Evolutionary conservation across 2,113 vertebrate genomes (phyloP).

Genomic region (Charadrius vociferus): DNA sequence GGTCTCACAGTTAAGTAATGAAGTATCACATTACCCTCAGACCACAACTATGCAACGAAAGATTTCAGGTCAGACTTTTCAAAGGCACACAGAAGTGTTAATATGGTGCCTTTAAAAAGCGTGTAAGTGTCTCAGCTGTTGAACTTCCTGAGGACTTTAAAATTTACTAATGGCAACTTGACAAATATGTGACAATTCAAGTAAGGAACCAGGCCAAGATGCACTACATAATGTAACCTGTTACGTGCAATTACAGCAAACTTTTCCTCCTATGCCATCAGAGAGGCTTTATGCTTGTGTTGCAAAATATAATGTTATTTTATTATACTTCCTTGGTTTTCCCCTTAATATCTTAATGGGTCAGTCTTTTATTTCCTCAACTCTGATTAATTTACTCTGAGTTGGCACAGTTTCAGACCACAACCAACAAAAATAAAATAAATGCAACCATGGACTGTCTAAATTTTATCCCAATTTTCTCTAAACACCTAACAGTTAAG

Average conservation of each 20-base stretch:
- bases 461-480: not conserved
- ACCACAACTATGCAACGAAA: not conserved
- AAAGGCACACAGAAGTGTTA: not conserved
- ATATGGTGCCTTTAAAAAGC: not conserved
- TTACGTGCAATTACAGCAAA: not conserved
- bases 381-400: not conserved
- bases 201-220: not conserved
- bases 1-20: not conserved
- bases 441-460: not conserved
- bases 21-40: not conserved
- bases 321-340: not conserved
- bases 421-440: not conserved
- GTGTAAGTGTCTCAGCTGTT: not conserved
- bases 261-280: not conserved
- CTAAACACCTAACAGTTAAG: not conserved
- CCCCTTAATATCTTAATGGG: not conserved
- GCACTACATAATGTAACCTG: not conserved
- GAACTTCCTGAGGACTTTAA: not conserved
- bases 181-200: not conserved
- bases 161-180: not conserved
- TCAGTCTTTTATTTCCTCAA: not conserved
- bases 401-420: not conserved
- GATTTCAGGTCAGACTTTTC: not conserved
- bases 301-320: not conserved
- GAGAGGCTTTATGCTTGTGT: not conserved